Evolutionary conservation across 2,113 vertebrate species (phyloP).

Genomic region (Alaudala cheleensis): DNA sequence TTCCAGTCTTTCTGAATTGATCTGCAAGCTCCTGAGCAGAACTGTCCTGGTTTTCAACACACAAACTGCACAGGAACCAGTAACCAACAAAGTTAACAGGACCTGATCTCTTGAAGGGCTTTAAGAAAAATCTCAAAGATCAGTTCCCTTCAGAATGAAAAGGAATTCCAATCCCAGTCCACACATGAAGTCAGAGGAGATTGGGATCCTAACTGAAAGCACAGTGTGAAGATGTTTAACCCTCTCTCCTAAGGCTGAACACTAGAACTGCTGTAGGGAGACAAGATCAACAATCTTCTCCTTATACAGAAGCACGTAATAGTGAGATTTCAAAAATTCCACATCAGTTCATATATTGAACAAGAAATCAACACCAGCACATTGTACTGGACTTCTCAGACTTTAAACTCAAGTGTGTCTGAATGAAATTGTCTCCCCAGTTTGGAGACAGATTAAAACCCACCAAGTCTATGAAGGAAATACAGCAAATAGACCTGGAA

Average conservation of each 20-base stretch:
- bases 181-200: background rate
- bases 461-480: background rate
- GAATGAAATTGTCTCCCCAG: background rate
- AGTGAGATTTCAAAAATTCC: background rate
- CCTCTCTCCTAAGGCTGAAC: background rate
- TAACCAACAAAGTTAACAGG: background rate
- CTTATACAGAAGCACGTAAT: background rate
- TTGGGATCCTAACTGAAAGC: background rate
- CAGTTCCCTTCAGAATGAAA: background rate
- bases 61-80: fast-evolving
- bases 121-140: background rate
- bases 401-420: background rate
- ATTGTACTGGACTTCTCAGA: background rate
- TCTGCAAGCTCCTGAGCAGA: background rate
- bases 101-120: background rate
- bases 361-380: background rate
- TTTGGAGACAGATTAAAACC: background rate
- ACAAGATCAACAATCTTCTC: background rate
- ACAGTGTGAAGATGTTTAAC: background rate
- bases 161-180: background rate
- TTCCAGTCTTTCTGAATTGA: background rate
- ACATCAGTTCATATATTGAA: background rate
- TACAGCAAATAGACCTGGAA: background rate
- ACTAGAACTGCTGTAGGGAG: background rate
- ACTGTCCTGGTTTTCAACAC: background rate